Conservation (phyloP, 2,888 invertebrate species). For the Antitype chi region DNA sequence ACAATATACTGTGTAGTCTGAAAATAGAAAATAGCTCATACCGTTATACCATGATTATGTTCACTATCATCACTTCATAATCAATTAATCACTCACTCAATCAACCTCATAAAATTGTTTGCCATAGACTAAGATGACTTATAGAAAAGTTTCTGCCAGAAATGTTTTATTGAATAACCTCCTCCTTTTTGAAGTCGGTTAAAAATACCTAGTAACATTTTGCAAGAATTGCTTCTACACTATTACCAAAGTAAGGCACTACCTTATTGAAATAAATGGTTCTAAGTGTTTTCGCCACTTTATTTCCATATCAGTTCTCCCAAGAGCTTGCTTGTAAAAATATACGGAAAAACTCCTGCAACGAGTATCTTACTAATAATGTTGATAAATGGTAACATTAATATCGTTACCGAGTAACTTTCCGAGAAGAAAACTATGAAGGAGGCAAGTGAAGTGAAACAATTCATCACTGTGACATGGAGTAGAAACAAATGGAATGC, state of each 20-base stretch:
- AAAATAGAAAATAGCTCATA: background rate
- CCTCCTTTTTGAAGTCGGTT: too few species aligned
- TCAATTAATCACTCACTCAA: background rate
- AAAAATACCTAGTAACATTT: slow-evolving; percentile 1
- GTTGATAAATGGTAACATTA: slow-evolving; percentile 51
- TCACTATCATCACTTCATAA: background rate
- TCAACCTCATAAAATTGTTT: background rate
- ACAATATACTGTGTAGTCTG: background rate
- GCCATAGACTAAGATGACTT: background rate
- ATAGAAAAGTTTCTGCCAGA: background rate
- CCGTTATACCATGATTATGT: background rate
- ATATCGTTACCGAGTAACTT: slow-evolving; percentile 42
- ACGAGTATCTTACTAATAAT: slow-evolving; percentile 37
- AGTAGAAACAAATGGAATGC: slow-evolving; percentile 1
- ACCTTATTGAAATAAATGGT: slow-evolving; percentile 47
- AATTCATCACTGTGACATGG: slow-evolving; percentile 1
- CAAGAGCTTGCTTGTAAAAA: slow-evolving; percentile 27
- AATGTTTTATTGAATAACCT: slow-evolving; percentile 2
- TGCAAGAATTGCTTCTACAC: background rate
- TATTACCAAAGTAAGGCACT: slow-evolving; percentile 17
- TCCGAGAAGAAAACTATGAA: slow-evolving; percentile 18
- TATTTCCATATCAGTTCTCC: slow-evolving; percentile 39
- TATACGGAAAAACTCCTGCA: slow-evolving; percentile 39
- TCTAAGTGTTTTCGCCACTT: slow-evolving; percentile 42
- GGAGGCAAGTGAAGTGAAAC: slow-evolving; percentile 12